These are phyloP conservation scores for Plectus sambesii DNA, from an alignment of 1,140 invertebrate genomes.

Conservation along the genomic window DNA sequence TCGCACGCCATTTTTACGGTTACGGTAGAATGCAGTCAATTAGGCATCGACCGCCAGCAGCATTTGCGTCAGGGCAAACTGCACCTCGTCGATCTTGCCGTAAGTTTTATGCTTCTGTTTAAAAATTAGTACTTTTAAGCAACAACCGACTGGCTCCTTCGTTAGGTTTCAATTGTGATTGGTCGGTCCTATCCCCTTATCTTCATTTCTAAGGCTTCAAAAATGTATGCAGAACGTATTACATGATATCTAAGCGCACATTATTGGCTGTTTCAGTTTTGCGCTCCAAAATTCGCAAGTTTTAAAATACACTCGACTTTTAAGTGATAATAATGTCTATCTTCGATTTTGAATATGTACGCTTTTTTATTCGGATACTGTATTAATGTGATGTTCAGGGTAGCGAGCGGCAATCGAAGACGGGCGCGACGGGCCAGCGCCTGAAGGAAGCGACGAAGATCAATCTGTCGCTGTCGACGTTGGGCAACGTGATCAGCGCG, in stretches of 20 bases:
- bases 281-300: no score
- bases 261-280: no score
- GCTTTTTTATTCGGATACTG: no score
- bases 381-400: no score
- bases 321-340: no score
- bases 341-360: no score
- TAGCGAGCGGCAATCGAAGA: conserved; percentile 55
- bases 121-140: no score
- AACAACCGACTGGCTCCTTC: no score
- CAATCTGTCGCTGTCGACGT: conserved; percentile 77
- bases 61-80: conserved; percentile 64
- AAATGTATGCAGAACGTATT: neutral
- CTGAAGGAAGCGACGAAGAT: conserved; percentile 89
- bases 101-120: conserved; percentile 52
- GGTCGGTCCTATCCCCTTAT: no score
- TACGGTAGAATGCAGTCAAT: conserved; percentile 52
- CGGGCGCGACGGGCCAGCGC: conserved; percentile 71
- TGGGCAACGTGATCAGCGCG: conserved; percentile 89
- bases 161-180: no score
- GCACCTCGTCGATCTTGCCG: conserved; percentile 72
- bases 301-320: no score
- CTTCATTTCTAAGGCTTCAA: conserved; percentile 10
- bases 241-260: conserved; percentile 3
- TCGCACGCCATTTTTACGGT: conserved; percentile 88
- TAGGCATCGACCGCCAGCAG: no score